Conservation (phyloP, 2,113 vertebrate species). For the Numenius arquata region DNA sequence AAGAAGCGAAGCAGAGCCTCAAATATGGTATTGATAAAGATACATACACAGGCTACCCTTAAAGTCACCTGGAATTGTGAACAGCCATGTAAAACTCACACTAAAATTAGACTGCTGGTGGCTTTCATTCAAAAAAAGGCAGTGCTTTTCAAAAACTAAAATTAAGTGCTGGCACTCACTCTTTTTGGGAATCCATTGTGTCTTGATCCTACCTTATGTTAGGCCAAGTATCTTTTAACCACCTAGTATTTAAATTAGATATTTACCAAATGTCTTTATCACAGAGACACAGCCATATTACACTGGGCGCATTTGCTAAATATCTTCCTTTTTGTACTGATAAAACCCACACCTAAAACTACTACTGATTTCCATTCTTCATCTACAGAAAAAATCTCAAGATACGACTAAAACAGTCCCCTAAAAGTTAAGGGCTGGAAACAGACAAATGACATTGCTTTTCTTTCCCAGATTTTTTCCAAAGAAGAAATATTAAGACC, state of each 20-base stretch:
- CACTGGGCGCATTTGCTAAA: background rate
- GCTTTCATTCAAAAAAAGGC: background rate
- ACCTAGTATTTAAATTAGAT: background rate
- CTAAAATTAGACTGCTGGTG: background rate
- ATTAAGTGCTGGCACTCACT: background rate
- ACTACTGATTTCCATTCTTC: background rate
- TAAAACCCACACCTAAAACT: background rate
- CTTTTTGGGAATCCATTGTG: background rate
- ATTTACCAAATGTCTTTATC: background rate
- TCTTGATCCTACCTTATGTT: fast-evolving
- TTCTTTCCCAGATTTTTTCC: background rate
- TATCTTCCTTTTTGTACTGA: background rate
- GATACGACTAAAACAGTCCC: background rate
- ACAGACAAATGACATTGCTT: fast-evolving
- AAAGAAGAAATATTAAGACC: background rate
- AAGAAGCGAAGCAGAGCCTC: background rate
- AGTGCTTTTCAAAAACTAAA: background rate
- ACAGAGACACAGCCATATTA: background rate
- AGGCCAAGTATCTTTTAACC: background rate
- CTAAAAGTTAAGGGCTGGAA: background rate
- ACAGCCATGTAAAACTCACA: background rate
- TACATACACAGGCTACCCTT: background rate
- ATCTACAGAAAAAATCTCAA: background rate
- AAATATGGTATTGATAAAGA: background rate
- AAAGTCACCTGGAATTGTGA: background rate